Conservation (phyloP, 2,797 vertebrate genomes). For the Chaetodon trifasciatus region DNA sequence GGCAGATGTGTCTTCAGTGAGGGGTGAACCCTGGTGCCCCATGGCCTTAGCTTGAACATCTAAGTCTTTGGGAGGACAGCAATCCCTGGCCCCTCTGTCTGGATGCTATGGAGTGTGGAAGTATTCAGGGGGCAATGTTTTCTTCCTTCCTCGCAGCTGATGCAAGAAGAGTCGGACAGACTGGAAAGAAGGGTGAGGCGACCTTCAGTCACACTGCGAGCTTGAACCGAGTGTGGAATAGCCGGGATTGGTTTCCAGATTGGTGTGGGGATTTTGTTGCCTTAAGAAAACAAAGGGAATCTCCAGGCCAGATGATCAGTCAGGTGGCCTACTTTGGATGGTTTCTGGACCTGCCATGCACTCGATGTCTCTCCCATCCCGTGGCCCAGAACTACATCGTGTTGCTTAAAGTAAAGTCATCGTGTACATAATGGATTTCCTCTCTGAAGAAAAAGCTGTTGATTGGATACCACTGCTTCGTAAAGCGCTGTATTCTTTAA, state of each 20-base stretch:
- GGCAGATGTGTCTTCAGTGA: conserved; percentile 91
- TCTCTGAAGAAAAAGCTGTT: conserved; percentile 68
- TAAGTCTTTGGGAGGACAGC: conserved; percentile 64
- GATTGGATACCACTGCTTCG: conserved; percentile 80
- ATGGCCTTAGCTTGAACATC: conserved; percentile 94
- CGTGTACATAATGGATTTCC: conserved; percentile 81
- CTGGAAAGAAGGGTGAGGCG: conserved; percentile 30
- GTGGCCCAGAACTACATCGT: conserved; percentile 72
- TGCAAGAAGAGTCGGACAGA: conserved; percentile 52
- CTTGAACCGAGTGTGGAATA: conserved; percentile 79
- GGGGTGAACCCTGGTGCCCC: conserved; percentile 96
- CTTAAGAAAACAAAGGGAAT: conserved; percentile 64
- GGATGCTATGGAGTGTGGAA: conserved; percentile 65
- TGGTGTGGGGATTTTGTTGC: conserved; percentile 67
- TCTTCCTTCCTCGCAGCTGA: conserved; percentile 55
- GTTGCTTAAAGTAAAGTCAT: conserved; percentile 66
- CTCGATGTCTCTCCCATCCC: conserved; percentile 62
- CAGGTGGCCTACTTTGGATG: conserved; percentile 73
- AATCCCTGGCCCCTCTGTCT: conserved; percentile 60
- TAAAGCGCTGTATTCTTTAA: conserved; percentile 63
- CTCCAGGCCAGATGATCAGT: conserved; percentile 68
- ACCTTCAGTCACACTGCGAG: conserved; percentile 48
- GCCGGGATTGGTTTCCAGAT: conserved; percentile 70
- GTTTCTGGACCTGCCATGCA: conserved; percentile 75
- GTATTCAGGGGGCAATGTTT: conserved; percentile 58